phyloP scores from a whole-genome alignment of 2,113 vertebrate species.

The Phalacrocorax pelagicus region DNA sequence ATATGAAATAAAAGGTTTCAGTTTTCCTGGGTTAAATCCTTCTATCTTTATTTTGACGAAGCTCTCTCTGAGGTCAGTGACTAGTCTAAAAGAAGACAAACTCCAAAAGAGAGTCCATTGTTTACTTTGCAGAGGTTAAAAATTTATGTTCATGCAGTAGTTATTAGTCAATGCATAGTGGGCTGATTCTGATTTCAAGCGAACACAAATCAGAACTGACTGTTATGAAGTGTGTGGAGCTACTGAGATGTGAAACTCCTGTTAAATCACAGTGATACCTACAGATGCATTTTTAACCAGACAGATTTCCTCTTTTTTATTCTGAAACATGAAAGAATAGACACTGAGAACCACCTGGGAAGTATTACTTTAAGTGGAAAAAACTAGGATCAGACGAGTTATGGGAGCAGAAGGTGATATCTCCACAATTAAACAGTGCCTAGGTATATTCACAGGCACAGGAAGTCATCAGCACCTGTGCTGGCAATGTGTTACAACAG shows the following conservation, averaged over 20 bases:
- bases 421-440: neutral
- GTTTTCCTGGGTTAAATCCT: neutral
- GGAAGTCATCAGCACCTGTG: neutral
- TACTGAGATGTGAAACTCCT: neutral
- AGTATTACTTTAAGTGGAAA: neutral
- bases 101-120: neutral
- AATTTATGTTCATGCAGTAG: neutral
- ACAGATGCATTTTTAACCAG: neutral
- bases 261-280: neutral
- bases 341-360: neutral
- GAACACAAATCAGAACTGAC: neutral
- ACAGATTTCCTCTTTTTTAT: neutral
- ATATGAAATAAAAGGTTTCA: neutral
- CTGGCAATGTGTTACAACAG: neutral
- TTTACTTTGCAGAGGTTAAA: conserved; percentile 6
- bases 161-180: neutral
- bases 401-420: neutral
- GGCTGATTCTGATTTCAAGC: neutral
- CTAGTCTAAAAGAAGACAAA: neutral
- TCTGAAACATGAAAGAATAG: neutral
- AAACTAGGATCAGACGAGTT: neutral
- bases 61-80: neutral
- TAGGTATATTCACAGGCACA: neutral
- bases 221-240: neutral
- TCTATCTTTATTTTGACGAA: neutral